phyloP scores from a whole-genome alignment of 2,888 invertebrate species.

The Cheilosia scutellata region DNA sequence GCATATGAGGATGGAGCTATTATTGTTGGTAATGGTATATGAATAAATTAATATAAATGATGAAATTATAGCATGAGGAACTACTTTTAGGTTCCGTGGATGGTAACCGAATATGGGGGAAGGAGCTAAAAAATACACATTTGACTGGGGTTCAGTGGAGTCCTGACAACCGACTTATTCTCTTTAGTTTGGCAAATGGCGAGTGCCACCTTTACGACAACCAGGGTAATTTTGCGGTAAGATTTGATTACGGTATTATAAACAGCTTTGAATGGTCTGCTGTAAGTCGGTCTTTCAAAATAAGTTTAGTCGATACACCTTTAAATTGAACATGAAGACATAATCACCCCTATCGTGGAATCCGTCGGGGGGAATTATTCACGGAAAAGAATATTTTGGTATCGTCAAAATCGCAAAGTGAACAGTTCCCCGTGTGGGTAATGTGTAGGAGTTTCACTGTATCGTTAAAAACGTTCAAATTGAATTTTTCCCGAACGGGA shows the following conservation, averaged over 20 bases:
- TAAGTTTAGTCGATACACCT: too few species aligned
- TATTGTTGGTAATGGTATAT: constrained; percentile 79
- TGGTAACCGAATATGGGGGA: constrained; percentile 99
- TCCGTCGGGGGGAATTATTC: too few species aligned
- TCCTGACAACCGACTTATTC: constrained; percentile 94
- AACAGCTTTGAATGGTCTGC: neutral
- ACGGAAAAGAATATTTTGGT: too few species aligned
- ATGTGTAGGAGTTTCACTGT: too few species aligned
- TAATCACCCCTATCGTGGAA: too few species aligned
- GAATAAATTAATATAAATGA: constrained; percentile 86
- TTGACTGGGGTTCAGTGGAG: constrained; percentile 97
- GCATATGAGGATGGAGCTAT: constrained; percentile 97
- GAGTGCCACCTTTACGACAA: constrained; percentile 98
- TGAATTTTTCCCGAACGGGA: too few species aligned
- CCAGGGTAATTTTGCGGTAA: constrained; percentile 91
- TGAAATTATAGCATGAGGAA: neutral
- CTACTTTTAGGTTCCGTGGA: constrained; percentile 96
- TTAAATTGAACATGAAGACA: too few species aligned
- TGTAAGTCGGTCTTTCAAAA: too few species aligned
- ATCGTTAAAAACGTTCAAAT: too few species aligned
- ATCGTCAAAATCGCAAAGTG: too few species aligned
- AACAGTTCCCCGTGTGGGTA: too few species aligned
- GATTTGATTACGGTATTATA: constrained; percentile 68
- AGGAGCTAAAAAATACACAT: constrained; percentile 94
- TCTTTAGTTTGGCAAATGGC: constrained; percentile 95